Percentiles rank a stretch among this genome's conserved stretches.
Conservation (phyloP, 2,888 invertebrate genomes). For the Gisinianus flammeolus region DNA sequence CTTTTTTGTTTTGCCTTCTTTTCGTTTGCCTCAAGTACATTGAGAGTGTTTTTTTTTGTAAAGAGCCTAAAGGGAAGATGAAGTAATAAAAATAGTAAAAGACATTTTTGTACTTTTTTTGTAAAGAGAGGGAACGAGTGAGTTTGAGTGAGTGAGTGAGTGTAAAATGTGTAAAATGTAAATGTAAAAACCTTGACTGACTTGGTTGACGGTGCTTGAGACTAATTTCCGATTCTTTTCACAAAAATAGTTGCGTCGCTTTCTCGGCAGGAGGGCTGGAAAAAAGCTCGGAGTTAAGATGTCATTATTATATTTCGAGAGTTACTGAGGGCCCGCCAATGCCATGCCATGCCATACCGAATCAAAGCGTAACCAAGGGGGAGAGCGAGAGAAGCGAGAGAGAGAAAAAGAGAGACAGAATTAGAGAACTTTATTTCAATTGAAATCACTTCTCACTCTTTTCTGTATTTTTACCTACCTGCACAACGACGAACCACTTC, state of each 20-base stretch:
- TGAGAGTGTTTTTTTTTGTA: background rate
- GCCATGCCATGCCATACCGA: constrained; percentile 41
- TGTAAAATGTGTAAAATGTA: background rate
- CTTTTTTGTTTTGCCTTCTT: too few species aligned
- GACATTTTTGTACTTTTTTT: background rate
- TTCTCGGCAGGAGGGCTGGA: constrained; percentile 45
- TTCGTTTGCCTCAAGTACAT: too few species aligned
- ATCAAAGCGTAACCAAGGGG: constrained; percentile 51
- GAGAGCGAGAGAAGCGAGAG: constrained; percentile 16
- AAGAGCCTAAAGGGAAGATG: background rate
- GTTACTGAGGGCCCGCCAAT: background rate
- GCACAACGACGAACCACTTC: too few species aligned
- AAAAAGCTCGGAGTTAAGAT: constrained; percentile 46
- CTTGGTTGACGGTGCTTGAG: constrained; percentile 32
- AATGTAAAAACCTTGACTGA: constrained; percentile 30
- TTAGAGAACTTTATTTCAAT: constrained; percentile 45
- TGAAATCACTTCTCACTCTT: constrained; percentile 44
- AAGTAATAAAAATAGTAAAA: background rate
- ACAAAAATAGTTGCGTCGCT: constrained; percentile 35
- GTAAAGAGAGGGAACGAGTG: background rate
- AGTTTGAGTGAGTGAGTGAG: background rate
- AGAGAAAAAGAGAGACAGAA: background rate
- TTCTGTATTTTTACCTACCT: too few species aligned
- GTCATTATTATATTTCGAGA: constrained; percentile 40
- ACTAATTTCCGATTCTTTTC: constrained; percentile 49